Evolutionary conservation across 2,888 invertebrate genomes (phyloP).

Genomic region (Philereme transversata): DNA sequence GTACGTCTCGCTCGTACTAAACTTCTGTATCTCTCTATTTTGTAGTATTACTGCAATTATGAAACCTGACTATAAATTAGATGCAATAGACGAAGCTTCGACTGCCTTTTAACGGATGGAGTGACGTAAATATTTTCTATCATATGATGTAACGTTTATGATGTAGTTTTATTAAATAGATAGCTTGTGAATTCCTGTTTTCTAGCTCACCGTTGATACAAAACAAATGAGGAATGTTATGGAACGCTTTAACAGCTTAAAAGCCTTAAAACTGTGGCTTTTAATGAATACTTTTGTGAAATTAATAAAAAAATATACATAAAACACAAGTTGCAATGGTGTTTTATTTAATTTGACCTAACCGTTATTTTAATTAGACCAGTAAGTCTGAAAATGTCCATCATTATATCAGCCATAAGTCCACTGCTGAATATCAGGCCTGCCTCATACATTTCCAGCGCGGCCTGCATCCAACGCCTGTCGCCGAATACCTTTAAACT

Average conservation of each 20-base stretch:
- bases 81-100: constrained; percentile 70
- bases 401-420: neutral
- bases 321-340: constrained; percentile 45
- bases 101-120: constrained; percentile 72
- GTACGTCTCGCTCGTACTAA: too few relatives aligned
- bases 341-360: constrained; percentile 24
- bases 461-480: too few relatives aligned
- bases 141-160: constrained; percentile 69
- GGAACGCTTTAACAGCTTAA: constrained; percentile 78
- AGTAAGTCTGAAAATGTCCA: too few relatives aligned
- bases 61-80: constrained; percentile 30
- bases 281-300: constrained; percentile 82
- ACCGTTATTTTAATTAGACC: neutral
- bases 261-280: constrained; percentile 83
- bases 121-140: constrained; percentile 79
- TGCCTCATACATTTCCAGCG: too few relatives aligned
- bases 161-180: constrained; percentile 66
- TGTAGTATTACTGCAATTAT: too few relatives aligned
- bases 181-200: constrained; percentile 75
- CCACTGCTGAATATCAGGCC: too few relatives aligned
- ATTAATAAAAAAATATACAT: constrained; percentile 81
- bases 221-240: constrained; percentile 43
- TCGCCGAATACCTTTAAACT: too few relatives aligned
- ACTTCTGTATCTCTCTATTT: too few relatives aligned
- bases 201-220: constrained; percentile 67